Percentiles rank a stretch among this genome's conserved stretches.
These are phyloP conservation scores for Semnopithecus entellus DNA, from an alignment of 2,113 vertebrate species.

Conservation along the genomic window DNA sequence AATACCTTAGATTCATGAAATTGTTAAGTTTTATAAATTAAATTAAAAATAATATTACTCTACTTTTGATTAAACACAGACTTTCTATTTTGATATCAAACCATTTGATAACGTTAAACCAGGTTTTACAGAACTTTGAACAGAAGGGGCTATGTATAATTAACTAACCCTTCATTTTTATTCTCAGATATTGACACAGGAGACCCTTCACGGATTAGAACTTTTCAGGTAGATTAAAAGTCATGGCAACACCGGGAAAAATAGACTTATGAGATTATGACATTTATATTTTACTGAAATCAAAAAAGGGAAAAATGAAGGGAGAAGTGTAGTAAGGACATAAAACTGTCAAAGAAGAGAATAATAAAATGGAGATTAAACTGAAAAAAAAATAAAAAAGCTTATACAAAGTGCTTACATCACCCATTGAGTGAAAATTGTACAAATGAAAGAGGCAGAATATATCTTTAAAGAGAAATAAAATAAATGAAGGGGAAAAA, in stretches of 20 bases:
- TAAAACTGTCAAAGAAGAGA: not conserved
- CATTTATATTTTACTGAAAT: conserved; percentile 23
- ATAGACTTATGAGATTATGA: not conserved
- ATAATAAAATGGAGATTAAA: not conserved
- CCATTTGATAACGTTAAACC: not conserved
- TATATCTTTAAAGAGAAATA: not conserved
- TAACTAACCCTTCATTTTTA: not conserved
- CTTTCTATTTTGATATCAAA: not conserved
- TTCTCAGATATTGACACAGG: not conserved
- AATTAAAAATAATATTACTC: not conserved
- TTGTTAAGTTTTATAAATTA: not conserved
- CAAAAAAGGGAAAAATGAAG: not conserved
- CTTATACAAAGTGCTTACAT: not conserved
- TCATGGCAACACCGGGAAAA: not conserved
- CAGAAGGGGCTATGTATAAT: not conserved
- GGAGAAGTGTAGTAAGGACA: not conserved
- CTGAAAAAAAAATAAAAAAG: conserved; percentile 9
- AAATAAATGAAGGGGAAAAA: not conserved
- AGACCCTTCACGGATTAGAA: not conserved
- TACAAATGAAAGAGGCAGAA: not conserved
- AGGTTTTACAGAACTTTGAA: not conserved
- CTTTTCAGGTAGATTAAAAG: not conserved
- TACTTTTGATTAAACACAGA: not conserved
- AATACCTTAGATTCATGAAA: not conserved
- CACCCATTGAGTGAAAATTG: not conserved